Evolutionary conservation across 2,797 vertebrate species (phyloP), one percentile per base, ranked within the genome.

Genomic region (Helostoma temminkii): DNA sequence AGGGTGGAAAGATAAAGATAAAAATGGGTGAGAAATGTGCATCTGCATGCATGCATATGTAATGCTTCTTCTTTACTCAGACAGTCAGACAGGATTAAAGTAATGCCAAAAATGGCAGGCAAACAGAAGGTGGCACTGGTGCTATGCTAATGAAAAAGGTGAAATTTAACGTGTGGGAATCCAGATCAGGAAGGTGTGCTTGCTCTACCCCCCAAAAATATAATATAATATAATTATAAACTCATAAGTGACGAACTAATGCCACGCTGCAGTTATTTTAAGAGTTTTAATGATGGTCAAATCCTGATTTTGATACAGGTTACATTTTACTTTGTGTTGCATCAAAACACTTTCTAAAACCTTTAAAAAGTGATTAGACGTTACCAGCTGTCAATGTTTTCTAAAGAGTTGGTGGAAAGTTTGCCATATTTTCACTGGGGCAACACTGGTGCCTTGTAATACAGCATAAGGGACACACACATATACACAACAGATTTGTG

Each of bases 121-220:
- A 76, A 84, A 92, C 93, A 93, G 92, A 91, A 93, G 91, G 85
- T 92, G 93, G 93, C 92, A 93, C 88, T 93, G 91, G 88, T 90
- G 92, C 74, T 64, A 85, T 89, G 78, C 65, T 82, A 77, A 84
- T 74, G n/a, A 42, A 63, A 64, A 52, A 74, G 53, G 55, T 61
- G 58, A 72, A 57, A 28, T 48, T 50, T 72, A 50, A 45, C 57
- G 58, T 48, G 43, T 64, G 42, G 66, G 55, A 66, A 32, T 53
- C 36, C 56, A 46, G 55, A 24, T 59, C 19, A 54, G 42, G 47
- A 67, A 16, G 28, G 21, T 43, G 32, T 54, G 57, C 22, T 53
- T 64, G 46, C 53, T 52, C 19, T 12, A n/a, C 24, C 15, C 45
- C 10, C 1, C 12, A 49, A 56, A 28, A 64, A 8, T 55, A 9